phyloP scores from a whole-genome alignment of 2,113 vertebrate species.

The Leptobrachium leishanense region DNA sequence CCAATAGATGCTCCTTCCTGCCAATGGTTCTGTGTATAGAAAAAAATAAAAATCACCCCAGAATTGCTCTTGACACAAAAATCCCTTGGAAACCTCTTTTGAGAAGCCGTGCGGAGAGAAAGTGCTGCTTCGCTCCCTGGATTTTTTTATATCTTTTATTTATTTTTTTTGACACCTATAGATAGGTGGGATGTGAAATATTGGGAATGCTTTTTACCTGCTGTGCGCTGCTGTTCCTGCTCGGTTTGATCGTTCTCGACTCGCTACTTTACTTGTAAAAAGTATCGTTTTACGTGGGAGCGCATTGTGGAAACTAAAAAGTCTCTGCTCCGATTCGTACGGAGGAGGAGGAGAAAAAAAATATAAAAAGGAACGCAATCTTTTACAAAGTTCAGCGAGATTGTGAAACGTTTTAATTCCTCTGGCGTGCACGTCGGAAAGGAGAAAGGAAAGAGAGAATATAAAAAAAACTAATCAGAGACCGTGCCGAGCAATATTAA shows the following conservation, averaged over 20 bases:
- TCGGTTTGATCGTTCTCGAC: not conserved
- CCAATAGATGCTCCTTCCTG: no score
- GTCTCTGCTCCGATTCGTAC: not conserved
- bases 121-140: no score
- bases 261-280: not conserved
- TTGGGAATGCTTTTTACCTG: not conserved
- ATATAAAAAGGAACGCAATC: not conserved
- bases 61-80: no score
- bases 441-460: not conserved
- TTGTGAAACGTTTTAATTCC: not conserved
- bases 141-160: not conserved
- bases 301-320: conserved; percentile 2
- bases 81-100: no score
- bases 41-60: no score
- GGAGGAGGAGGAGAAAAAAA: not conserved
- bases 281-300: conserved; percentile 11
- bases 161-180: not conserved
- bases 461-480: not conserved
- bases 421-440: not conserved
- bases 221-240: conserved; percentile 6
- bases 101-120: no score
- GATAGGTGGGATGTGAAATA: not conserved
- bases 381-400: not conserved
- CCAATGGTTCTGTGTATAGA: no score
- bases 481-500: not conserved